Conservation (phyloP, 2,797 vertebrate genomes). For the Poeciliopsis gracilis region DNA sequence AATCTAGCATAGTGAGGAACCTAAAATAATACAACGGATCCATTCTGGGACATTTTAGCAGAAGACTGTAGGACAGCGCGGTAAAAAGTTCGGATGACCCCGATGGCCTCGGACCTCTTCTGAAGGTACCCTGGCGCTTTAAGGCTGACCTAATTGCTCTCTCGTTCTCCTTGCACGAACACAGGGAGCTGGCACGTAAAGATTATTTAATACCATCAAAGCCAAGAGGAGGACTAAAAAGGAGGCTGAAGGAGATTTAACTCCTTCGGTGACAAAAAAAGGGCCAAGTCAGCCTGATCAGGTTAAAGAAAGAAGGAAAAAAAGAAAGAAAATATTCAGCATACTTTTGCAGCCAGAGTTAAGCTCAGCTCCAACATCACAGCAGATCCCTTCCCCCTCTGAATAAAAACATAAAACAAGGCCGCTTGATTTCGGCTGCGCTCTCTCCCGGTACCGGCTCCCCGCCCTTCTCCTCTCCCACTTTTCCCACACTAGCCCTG, state of each 20-base stretch:
- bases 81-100: constrained; percentile 62
- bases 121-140: constrained; percentile 67
- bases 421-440: constrained; percentile 50
- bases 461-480: constrained; percentile 71
- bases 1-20: constrained; percentile 72
- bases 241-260: constrained; percentile 50
- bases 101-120: constrained; percentile 57
- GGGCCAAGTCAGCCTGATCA: constrained; percentile 25
- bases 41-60: constrained; percentile 71
- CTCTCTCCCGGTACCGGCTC: constrained; percentile 72
- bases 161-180: constrained; percentile 69
- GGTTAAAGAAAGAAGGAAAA: constrained; percentile 18
- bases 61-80: constrained; percentile 53
- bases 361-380: constrained; percentile 72
- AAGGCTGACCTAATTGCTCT: constrained; percentile 80
- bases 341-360: constrained; percentile 57
- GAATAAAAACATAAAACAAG: constrained; percentile 44
- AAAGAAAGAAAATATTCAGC: constrained; percentile 53
- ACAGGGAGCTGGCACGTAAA: constrained; percentile 79
- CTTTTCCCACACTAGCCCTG: constrained; percentile 82
- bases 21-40: constrained; percentile 74
- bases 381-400: constrained; percentile 60
- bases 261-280: constrained; percentile 36
- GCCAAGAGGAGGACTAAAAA: constrained; percentile 71
- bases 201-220: constrained; percentile 87